Base-by-base conservation (phyloP, 2,113 vertebrate species). In the Haemorhous mexicanus region DNA sequence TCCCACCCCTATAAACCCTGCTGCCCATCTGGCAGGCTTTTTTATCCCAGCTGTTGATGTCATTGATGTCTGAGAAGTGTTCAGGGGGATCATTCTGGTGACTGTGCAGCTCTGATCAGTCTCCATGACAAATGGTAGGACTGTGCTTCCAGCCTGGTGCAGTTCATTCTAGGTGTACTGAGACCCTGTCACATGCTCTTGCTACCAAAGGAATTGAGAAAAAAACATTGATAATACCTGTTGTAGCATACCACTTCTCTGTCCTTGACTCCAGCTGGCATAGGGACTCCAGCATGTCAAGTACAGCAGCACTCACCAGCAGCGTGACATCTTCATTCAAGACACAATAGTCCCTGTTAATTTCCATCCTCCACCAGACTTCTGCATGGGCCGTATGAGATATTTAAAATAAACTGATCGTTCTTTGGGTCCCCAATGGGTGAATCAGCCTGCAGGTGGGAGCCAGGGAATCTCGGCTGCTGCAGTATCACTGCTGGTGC, bases 61-160 rank as follows among this genome's bases (percentile, higher is more conserved):
- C 0, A 0, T 28, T 0, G 0, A 9, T 17, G 11, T 55, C 9
- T 16, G 3, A 4, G 24, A 35, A 39, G 17, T 21, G 21, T 32
- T 32, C 33, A 49, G 20, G 2, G 6, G 15, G 3, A 39, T 55
- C 41, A 73, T 58, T 32, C 24, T 56, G 32, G 23, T 55, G 28
- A 26, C 16, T 62, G 10, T 37, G 23, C 37, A 41, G 28, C 37
- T 83, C 32, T 12, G 11, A 30, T 58, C 46, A 30, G 21, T 12
- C 53, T 16, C 53, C 47, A 22, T 47, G 30, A 43, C 43, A 56
- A 72, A 50, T 11, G 17, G 11, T 14, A 39, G 18, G 21, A 46
- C 18, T 56, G 13, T 78, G 41, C 37, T 91, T 67, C 33, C 16
- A 66, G 11, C 13, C 18, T 21, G 21, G 13, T 7, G 23, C 0